phyloP scores from a whole-genome alignment of 2,113 vertebrate species.

The Tachysurus vachellii region DNA sequence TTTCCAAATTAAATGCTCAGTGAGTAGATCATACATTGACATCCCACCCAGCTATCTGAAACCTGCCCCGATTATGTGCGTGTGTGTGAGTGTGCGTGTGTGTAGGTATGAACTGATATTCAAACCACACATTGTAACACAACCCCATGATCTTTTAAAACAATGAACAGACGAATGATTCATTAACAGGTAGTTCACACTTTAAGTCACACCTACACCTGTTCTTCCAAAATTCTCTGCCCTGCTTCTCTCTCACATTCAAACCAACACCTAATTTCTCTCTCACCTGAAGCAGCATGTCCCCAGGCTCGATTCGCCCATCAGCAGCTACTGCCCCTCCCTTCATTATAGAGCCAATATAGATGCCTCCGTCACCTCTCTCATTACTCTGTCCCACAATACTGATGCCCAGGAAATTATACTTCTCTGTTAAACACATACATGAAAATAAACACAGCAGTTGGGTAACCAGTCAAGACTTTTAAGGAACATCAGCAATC shows the following conservation, averaged over 20 bases:
- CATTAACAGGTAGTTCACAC: constrained; percentile 9
- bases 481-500: neutral
- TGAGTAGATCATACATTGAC: neutral
- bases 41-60: neutral
- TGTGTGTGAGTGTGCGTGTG: no score
- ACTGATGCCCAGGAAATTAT: constrained; percentile 90
- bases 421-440: constrained; percentile 78
- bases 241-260: no score
- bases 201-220: constrained; percentile 1
- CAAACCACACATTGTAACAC: neutral
- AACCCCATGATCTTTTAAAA: neutral
- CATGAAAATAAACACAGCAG: neutral
- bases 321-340: constrained; percentile 88
- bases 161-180: neutral
- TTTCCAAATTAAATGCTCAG: neutral
- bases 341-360: constrained; percentile 93
- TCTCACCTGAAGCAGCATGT: constrained; percentile 88
- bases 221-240: neutral
- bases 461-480: neutral
- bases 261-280: constrained; percentile 7
- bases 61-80: neutral
- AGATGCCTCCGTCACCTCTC: constrained; percentile 87
- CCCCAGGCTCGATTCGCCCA: constrained; percentile 87
- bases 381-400: constrained; percentile 92
- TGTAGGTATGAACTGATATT: neutral